phyloP scores from a whole-genome alignment of 1,140 invertebrate species.

The Stratiolaelaps scimitus region DNA sequence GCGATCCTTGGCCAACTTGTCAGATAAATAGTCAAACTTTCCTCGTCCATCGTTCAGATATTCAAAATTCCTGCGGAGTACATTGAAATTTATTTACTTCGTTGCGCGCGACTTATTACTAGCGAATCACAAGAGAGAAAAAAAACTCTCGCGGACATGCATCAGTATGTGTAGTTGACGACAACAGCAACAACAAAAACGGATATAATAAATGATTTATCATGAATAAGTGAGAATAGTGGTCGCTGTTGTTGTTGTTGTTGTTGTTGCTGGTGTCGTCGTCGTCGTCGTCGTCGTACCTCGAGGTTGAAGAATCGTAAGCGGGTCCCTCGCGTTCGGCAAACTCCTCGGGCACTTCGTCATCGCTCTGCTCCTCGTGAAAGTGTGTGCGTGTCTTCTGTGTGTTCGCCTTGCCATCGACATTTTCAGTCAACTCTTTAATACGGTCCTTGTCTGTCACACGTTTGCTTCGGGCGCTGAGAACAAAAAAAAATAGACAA shows the following conservation, averaged over 20 bases:
- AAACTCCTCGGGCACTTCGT: conserved; percentile 55
- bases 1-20: conserved; percentile 8
- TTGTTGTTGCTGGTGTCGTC: too few relatives aligned
- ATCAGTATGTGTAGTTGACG: too few relatives aligned
- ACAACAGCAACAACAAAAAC: too few relatives aligned
- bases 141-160: too few relatives aligned
- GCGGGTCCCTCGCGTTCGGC: conserved; percentile 6
- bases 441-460: conserved; percentile 65
- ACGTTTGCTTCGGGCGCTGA: conserved; percentile 50
- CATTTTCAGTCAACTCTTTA: conserved; percentile 49
- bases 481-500: too few relatives aligned
- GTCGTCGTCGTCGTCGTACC: too few relatives aligned
- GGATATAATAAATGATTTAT: too few relatives aligned
- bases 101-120: too few relatives aligned
- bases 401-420: conserved; percentile 67
- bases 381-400: conserved; percentile 48
- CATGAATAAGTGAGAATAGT: too few relatives aligned
- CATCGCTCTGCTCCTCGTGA: conserved; percentile 49
- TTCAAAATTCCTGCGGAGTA: conserved; percentile 12
- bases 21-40: conserved; percentile 18
- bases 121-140: too few relatives aligned
- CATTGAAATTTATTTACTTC: too few relatives aligned
- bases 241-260: too few relatives aligned
- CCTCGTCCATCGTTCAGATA: conserved; percentile 26
- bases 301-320: conserved; percentile 17